Conservation (phyloP, 2,113 vertebrate species). For the Myotis davidii region DNA sequence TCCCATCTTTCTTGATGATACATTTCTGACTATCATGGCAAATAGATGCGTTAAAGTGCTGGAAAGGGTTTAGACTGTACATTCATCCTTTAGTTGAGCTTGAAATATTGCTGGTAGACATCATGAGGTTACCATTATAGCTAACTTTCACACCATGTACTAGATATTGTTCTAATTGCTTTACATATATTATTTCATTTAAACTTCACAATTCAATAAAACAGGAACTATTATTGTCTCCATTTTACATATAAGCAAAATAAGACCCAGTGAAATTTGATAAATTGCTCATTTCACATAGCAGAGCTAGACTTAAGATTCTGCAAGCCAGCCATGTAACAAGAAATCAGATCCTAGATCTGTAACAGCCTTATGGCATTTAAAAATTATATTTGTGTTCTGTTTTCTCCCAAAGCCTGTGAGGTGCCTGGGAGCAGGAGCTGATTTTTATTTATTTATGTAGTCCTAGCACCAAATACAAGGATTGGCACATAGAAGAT, state of each 20-base stretch:
- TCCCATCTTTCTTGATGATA: not conserved
- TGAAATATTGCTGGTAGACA: not conserved
- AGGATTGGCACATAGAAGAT: not conserved
- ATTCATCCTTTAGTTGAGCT: not conserved
- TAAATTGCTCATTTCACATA: not conserved
- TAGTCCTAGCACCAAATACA: not conserved
- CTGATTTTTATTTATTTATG: not conserved
- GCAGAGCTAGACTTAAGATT: not conserved
- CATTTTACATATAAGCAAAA: not conserved
- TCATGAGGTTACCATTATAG: not conserved
- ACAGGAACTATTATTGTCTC: not conserved
- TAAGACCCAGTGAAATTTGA: not conserved
- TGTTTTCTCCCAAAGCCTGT: not conserved
- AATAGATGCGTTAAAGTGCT: not conserved
- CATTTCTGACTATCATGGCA: not conserved
- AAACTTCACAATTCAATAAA: not conserved
- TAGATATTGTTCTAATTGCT: not conserved
- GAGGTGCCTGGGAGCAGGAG: not conserved
- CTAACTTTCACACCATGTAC: not conserved
- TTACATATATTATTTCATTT: not conserved
- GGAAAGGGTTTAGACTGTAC: not conserved
- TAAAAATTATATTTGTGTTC: slow-evolving; percentile 12
- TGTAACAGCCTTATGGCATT: not conserved
- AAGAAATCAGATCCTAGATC: not conserved
- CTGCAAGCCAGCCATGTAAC: not conserved